Evolutionary conservation across 2,888 invertebrate genomes (phyloP), one percentile per base, ranked within the genome.

Genomic region (Agonopterix heracliana): DNA sequence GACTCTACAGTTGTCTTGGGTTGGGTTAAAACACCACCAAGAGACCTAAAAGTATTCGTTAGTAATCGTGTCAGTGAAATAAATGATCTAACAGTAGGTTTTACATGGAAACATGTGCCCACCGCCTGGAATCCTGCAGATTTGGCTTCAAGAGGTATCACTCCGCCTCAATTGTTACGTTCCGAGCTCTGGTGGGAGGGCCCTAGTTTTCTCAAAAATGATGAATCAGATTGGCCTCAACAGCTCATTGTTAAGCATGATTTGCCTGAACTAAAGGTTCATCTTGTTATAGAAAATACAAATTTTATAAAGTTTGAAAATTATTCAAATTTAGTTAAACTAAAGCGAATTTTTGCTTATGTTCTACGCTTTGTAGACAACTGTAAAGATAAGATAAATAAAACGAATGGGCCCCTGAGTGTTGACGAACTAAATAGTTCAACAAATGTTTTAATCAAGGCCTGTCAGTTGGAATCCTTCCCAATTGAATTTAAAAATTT

Each of bases 391-490:
- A n/a, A n/a, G n/a, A n/a, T n/a, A n/a, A n/a, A n/a, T n/a, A n/a
- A n/a, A n/a, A n/a, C n/a, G n/a, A n/a, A n/a, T n/a, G n/a, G n/a
- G n/a, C n/a, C n/a, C n/a, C n/a, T n/a, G n/a, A n/a, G n/a, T n/a
- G n/a, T n/a, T n/a, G n/a, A n/a, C n/a, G n/a, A n/a, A n/a, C n/a
- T n/a, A 35, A 35, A 35, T 35, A 9, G 34, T n/a, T 13, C 13
- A 3, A 9, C 42, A 14, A 47, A 47, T 34, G 34, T 47, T 9
- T 41, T 47, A 36, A 9, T 42, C 26, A 44, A 40, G 11, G 5
- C 14, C 1, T 34, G 45, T 41, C 51, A 51, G 41, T 9, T 3
- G 14, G 42, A 46, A 13, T 40, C 34, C 3, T 51, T 48, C 44
- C 1, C 10, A 12, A 13, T 26, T 3, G 44, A 44, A 47, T 34